These are phyloP conservation scores for Acomys russatus DNA, from an alignment of 2,797 vertebrate genomes.

Conservation along the genomic window DNA sequence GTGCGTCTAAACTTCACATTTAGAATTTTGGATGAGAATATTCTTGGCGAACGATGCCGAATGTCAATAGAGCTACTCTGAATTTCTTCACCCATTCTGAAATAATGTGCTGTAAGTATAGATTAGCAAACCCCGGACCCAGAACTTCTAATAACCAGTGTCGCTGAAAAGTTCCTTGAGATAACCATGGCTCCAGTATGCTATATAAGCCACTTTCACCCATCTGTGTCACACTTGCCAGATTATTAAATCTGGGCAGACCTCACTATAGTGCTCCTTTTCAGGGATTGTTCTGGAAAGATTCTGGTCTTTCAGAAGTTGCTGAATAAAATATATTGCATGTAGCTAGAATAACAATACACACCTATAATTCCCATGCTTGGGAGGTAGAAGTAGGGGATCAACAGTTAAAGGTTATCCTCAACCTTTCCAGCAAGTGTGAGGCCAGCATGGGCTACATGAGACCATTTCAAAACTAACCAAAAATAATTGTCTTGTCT, in stretches of 20 bases:
- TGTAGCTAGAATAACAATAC: not conserved
- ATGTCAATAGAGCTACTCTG: not conserved
- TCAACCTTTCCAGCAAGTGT: not conserved
- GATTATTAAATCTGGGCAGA: constrained; percentile 98
- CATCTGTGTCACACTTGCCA: constrained; percentile 97
- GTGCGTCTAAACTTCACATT: too few relatives aligned
- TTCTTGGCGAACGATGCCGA: not conserved
- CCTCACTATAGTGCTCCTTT: constrained; percentile 97
- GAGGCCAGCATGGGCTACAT: not conserved
- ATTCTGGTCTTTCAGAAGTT: constrained; percentile 96
- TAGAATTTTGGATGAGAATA: not conserved
- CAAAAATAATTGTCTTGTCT: not conserved
- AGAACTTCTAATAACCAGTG: constrained; percentile 97
- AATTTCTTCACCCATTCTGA: not conserved
- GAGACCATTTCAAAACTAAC: not conserved
- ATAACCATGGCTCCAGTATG: constrained; percentile 95
- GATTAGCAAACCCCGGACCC: constrained; percentile 92
- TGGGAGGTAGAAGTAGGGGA: not conserved
- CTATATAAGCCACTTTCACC: constrained; percentile 98
- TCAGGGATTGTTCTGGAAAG: constrained; percentile 96
- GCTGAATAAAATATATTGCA: constrained; percentile 97
- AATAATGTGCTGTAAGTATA: not conserved
- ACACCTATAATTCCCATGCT: not conserved
- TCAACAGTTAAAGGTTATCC: not conserved
- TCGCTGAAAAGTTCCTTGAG: constrained; percentile 98